Evolutionary conservation across 2,113 vertebrate species (phyloP).

Genomic region (Prunella himalayana): DNA sequence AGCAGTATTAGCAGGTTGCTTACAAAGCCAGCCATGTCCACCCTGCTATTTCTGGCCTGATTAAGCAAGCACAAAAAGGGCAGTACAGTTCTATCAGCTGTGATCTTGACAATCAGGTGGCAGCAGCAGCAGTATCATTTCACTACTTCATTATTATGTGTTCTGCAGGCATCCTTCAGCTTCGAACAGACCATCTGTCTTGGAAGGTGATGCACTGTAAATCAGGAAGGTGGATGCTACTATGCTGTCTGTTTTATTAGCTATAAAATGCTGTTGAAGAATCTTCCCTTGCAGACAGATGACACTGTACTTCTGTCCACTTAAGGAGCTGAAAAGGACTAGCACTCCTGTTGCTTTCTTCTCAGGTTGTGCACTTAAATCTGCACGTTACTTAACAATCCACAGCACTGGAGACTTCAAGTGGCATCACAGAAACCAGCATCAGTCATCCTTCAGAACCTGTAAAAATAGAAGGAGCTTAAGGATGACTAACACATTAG

Average conservation of each 20-base stretch:
- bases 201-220: neutral
- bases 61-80: slow-evolving; percentile 35
- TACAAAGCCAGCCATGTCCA: slow-evolving; percentile 77
- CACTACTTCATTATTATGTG: slow-evolving; percentile 65
- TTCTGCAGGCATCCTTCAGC: slow-evolving; percentile 48
- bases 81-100: slow-evolving; percentile 28
- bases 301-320: slow-evolving; percentile 26
- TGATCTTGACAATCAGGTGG: slow-evolving; percentile 47
- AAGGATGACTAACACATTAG: slow-evolving; percentile 74
- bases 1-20: slow-evolving; percentile 72
- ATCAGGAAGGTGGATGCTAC: slow-evolving; percentile 16
- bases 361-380: slow-evolving; percentile 4
- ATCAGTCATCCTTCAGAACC: slow-evolving; percentile 75
- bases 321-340: neutral
- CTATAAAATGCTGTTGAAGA: neutral
- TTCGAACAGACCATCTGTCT: slow-evolving; percentile 55
- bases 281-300: neutral
- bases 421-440: slow-evolving; percentile 40
- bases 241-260: slow-evolving; percentile 5
- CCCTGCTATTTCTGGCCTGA: slow-evolving; percentile 52
- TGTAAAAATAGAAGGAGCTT: slow-evolving; percentile 77
- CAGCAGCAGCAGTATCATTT: slow-evolving; percentile 54
- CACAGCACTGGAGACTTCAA: slow-evolving; percentile 5
- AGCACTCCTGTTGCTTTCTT: neutral
- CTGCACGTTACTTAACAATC: slow-evolving; percentile 21